Evolutionary conservation across 2,113 vertebrate species (phyloP), one percentile per base, ranked within the genome.

Genomic region (Percina caprodes): DNA sequence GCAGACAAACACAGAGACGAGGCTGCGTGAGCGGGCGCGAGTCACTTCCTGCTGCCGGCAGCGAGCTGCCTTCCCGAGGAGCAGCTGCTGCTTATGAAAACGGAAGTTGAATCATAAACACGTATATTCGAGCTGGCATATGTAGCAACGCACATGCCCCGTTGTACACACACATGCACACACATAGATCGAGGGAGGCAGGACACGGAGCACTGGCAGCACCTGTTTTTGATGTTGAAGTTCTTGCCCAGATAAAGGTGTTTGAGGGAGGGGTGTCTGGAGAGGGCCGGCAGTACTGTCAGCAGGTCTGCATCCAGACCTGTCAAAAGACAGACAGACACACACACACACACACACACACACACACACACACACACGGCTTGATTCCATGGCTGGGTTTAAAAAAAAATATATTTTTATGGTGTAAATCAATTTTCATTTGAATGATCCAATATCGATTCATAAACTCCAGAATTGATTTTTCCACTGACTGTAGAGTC

Each of bases 191-290:
- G 78, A 70, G 74, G n/a, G 52, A 72, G 84, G 76, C 5, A 1
- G 67, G 65, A 35, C 54, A 62, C 0, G 48, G 39, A 88, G 35
- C 30, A 33, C 4, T 30, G 8, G 56, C 92, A 90, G 87, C 87
- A 97, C 96, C 96, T 96, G 94, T 94, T 95, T 93, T 97, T 97
- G 93, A 97, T 95, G 71, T 96, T 96, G 91, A 97, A 97, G 90
- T 97, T 97, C 87, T 96, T 97, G 79, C 97, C 97, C 70, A 97
- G 88, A 80, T 95, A 93, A 56, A 97, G 95, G 85, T 97, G 96
- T 89, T 94, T 96, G 69, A 97, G 94, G 30, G 95, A 96, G 51
- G 95, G 93, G 87, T 96, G 96, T 90, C 95, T 95, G 77, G 95
- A 95, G 30, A 97, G 91, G 2, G 95, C 94, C 0, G 96, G 95